Evolutionary conservation across 2,797 vertebrate species (phyloP), one percentile per base, ranked within the genome.

Genomic region (Tauraco hartlaubi): DNA sequence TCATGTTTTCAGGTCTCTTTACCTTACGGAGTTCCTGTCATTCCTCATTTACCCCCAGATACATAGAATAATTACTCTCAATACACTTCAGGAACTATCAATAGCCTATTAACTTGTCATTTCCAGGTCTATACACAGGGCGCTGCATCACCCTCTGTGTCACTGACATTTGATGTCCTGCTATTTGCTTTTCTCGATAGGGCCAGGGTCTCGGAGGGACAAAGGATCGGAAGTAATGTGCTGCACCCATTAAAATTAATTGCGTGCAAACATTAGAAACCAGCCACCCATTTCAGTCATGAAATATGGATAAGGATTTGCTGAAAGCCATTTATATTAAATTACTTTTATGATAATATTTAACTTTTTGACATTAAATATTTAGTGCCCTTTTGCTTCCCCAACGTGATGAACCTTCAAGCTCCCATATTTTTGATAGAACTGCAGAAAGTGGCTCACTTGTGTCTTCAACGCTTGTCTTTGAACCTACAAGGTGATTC

Each of bases 311-410:
- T 98, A 96, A 97, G 90, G 93, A 96, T 95, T 97, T 97, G 77
- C 96, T 97, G 97, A 98, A 98, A 98, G 95, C 91, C 95, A 98
- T 98, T 98, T 98, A 97, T 98, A 98, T 98, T 98, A 98, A 97
- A 98, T 98, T 97, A 98, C 96, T 98, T 98, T 97, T 97, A 97
- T 97, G 96, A 98, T 97, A 98, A 98, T 98, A 98, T 98, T 98
- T 98, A 98, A 97, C 92, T 96, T 98, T 98, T 94, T 85, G 68
- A 51, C 85, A 97, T 98, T 96, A 98, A 98, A 98, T 97, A 98
- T 98, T 98, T 96, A 98, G 86, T 91, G 80, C 12, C 88, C 81
- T 94, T 96, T 98, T 96, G 85, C 80, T 96, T 97, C 51, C 71
- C 67, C 46, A 80, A 59, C 69, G 88, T 77, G 93, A 95, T 82